Evolutionary conservation across 2,113 vertebrate genomes (phyloP).

Genomic region (Serinus canaria): DNA sequence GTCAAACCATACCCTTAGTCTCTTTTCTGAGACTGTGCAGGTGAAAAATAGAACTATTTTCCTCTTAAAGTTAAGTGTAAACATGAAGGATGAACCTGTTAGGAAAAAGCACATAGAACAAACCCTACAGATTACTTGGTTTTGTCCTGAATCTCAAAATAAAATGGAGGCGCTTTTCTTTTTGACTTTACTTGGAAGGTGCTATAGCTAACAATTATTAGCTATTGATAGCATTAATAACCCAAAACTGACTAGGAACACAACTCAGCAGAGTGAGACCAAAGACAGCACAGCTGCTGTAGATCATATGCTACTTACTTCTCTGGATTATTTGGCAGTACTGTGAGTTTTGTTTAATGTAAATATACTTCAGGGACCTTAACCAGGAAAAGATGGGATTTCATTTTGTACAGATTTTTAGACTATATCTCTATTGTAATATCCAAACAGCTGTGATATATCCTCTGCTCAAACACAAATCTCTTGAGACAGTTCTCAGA

Average conservation of each 20-base stretch:
- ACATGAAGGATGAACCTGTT: not conserved
- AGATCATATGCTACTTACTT: conserved; percentile 31
- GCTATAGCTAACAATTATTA: not conserved
- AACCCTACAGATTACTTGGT: not conserved
- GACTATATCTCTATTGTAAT: not conserved
- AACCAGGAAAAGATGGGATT: conserved; percentile 30
- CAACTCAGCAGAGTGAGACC: not conserved
- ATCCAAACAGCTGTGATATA: conserved; percentile 33
- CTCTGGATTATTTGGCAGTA: conserved; percentile 36
- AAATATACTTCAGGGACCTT: conserved; percentile 46
- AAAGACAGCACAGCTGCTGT: conserved; percentile 35
- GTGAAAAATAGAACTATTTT: not conserved
- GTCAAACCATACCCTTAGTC: not conserved
- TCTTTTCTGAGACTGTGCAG: not conserved
- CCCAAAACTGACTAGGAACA: not conserved
- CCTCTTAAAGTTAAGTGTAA: not conserved
- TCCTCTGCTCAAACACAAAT: not conserved
- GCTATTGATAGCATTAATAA: not conserved
- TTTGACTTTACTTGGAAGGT: not conserved
- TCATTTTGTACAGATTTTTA: conserved; percentile 17
- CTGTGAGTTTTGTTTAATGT: conserved; percentile 27
- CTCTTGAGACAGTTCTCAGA: conserved; percentile 1
- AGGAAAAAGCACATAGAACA: not conserved
- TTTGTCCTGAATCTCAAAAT: not conserved
- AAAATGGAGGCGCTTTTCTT: not conserved